Evolutionary conservation across 2,888 invertebrate genomes (phyloP), one percentile per base, ranked within the genome.

Genomic region (Calliopum simillimum): DNA sequence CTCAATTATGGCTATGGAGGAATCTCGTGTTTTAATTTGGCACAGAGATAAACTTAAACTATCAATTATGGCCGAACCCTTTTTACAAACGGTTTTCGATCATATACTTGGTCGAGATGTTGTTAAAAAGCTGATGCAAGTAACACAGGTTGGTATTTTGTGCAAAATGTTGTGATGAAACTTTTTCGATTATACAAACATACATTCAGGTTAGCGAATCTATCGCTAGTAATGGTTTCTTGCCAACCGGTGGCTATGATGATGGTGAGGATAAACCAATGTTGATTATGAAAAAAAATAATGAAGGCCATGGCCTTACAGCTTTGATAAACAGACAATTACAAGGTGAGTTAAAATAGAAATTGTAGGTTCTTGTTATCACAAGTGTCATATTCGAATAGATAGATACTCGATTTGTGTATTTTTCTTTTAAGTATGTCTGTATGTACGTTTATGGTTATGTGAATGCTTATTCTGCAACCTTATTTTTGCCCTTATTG

Each of bases 121-220:
- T 72, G 94, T 95, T 61, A 93, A 94, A 84, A 95, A 95, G 84
- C 88, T 95, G 61, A 93, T 94, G 91, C 94, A 94, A 91, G 94
- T 94, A 78, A 83, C 85, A 76, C 85, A 86, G 85, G 86, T 86
- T 72, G 66, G 69, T 73, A 46, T 23, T 33, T 33, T 33, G 33
- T 33, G 6, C 13, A n/a, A 41, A 14, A 33, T 43, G 13, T 14
- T 0, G n/a, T 6, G 2, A 33, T 33, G 8, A 6, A 33, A 3
- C 33, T 4, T 33, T 33, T 5, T 33, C n/a, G n/a, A n/a, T n/a
- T n/a, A n/a, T n/a, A n/a, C n/a, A n/a, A 8, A 33, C 8, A 33
- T 51, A 33, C n/a, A 46, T 16, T 6, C 56, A 93, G 93, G 93
- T 93, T 79, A 93, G 92, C 87, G 93, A 93, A 87, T 93, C 93